phyloP scores from a whole-genome alignment of 2,888 invertebrate species.

The Oeneis ivallda region DNA sequence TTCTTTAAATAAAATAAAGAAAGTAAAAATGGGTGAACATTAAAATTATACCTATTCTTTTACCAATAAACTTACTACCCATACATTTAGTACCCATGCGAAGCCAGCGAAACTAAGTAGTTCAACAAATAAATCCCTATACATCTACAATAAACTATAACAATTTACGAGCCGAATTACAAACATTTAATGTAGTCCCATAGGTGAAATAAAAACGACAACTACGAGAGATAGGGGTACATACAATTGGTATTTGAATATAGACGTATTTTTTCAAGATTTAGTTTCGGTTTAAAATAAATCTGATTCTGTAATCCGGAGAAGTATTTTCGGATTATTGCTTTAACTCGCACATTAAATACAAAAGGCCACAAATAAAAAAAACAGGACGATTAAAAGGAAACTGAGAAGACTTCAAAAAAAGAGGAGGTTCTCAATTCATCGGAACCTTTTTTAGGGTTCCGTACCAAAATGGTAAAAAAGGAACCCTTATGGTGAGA shows the following conservation, averaged over 20 bases:
- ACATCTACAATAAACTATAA: slow-evolving; percentile 13
- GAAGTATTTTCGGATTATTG: background rate
- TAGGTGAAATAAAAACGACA: slow-evolving; percentile 28
- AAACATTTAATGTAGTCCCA: slow-evolving; percentile 20
- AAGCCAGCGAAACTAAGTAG: background rate
- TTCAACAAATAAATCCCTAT: background rate
- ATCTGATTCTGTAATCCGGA: background rate
- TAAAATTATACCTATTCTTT: too few relatives aligned
- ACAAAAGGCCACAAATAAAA: too few relatives aligned
- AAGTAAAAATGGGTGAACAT: too few relatives aligned
- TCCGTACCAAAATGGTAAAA: too few relatives aligned
- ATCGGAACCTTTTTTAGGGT: too few relatives aligned
- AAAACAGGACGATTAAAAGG: too few relatives aligned
- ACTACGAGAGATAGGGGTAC: slow-evolving; percentile 8
- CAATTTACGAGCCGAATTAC: slow-evolving; percentile 21
- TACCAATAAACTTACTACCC: too few relatives aligned
- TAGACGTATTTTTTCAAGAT: slow-evolving; percentile 8
- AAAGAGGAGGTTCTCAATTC: too few relatives aligned
- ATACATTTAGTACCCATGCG: background rate
- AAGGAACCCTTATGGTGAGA: too few relatives aligned
- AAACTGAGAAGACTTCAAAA: too few relatives aligned
- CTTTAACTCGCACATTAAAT: background rate
- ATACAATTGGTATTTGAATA: slow-evolving; percentile 5
- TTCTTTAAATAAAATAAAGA: too few relatives aligned
- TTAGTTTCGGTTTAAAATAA: background rate